These are phyloP conservation scores for Acanthacorydalis orientalis DNA, from an alignment of 2,888 invertebrate genomes.

Conservation along the genomic window DNA sequence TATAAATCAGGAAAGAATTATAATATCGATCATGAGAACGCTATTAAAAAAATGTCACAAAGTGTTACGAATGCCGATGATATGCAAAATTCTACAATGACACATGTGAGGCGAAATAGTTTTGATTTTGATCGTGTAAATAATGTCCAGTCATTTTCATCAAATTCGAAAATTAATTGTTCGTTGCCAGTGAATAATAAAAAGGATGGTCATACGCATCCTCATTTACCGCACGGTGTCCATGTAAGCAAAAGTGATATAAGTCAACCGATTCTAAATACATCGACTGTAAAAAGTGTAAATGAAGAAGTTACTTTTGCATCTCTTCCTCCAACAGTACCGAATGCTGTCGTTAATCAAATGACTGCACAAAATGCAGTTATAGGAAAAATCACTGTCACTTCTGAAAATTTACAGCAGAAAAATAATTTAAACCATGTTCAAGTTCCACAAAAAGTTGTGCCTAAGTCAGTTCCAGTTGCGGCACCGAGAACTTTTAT, in stretches of 20 bases:
- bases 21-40: slow-evolving; percentile 27
- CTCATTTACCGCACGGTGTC: neutral
- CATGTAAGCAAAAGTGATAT: slow-evolving; percentile 5
- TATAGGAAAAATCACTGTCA: slow-evolving; percentile 29
- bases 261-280: slow-evolving; percentile 1
- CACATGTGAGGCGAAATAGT: slow-evolving; percentile 29
- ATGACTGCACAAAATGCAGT: slow-evolving; percentile 29
- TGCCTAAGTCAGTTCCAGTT: slow-evolving; percentile 25
- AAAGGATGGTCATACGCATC: neutral
- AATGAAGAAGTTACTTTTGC: slow-evolving; percentile 4
- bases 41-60: slow-evolving; percentile 16
- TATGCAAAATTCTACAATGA: slow-evolving; percentile 15
- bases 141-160: slow-evolving; percentile 19
- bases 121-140: slow-evolving; percentile 36
- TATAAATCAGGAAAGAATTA: slow-evolving; percentile 24
- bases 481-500: slow-evolving; percentile 34
- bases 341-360: slow-evolving; percentile 18
- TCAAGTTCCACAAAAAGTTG: slow-evolving; percentile 10
- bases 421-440: slow-evolving; percentile 19
- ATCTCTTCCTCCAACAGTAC: slow-evolving; percentile 11
- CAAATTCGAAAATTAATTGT: slow-evolving; percentile 10
- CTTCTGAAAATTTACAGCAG: slow-evolving; percentile 26
- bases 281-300: neutral
- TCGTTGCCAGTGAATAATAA: neutral
- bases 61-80: slow-evolving; percentile 1